phyloP scores from a whole-genome alignment of 1,140 invertebrate genomes.

The Papilio xuthus region DNA sequence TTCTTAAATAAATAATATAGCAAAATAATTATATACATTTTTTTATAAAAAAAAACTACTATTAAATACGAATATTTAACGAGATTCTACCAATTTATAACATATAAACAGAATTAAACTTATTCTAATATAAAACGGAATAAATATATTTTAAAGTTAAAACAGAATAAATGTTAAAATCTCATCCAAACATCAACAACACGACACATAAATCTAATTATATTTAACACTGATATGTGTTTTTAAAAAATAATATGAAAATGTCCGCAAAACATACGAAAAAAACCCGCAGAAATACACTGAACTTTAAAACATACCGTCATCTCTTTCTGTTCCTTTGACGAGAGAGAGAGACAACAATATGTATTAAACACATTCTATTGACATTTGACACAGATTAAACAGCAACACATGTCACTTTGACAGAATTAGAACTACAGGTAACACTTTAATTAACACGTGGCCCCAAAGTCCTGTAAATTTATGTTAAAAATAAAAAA shows the following conservation, averaged over 20 bases:
- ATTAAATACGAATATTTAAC: conserved; percentile 18
- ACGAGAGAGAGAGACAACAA: neutral
- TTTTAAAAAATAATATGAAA: conserved; percentile 58
- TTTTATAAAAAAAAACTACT: conserved; percentile 39
- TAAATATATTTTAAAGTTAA: conserved; percentile 11
- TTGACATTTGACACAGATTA: conserved; percentile 13
- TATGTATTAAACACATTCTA: neutral
- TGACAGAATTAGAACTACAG: conserved; percentile 47
- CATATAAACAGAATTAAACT: too few species aligned
- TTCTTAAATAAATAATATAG: conserved; percentile 40
- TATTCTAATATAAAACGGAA: too few species aligned
- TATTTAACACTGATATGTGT: conserved; percentile 75
- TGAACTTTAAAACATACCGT: neutral
- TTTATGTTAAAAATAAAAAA: conserved; percentile 33
- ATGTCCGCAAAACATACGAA: conserved; percentile 32
- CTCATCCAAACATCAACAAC: conserved; percentile 62
- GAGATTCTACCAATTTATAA: conserved; percentile 3
- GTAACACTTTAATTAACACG: conserved; percentile 58
- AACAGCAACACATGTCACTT: conserved; percentile 22
- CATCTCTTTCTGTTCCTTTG: neutral
- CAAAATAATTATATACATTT: conserved; percentile 47
- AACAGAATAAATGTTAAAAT: conserved; percentile 33
- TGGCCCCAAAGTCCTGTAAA: conserved; percentile 72
- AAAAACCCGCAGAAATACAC: neutral
- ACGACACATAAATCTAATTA: conserved; percentile 67